Conservation (phyloP, 2,888 invertebrate genomes). For the Tethea ocularis region DNA sequence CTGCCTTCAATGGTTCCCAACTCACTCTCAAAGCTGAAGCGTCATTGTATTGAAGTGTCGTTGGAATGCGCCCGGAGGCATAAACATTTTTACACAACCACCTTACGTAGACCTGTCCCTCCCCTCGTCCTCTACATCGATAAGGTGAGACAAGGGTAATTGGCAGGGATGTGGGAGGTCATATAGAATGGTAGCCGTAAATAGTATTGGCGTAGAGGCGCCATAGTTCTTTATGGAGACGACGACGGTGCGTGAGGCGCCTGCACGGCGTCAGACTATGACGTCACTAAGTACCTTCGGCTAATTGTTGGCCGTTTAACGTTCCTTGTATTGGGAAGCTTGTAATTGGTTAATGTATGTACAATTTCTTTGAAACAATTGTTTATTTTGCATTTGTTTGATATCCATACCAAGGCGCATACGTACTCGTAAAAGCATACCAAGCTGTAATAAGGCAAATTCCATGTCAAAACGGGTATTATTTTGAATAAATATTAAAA, state of each 20-base stretch:
- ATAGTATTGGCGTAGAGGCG: constrained; percentile 40
- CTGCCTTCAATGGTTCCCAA: constrained; percentile 7
- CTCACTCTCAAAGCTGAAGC: constrained; percentile 23
- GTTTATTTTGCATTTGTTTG: too few species aligned
- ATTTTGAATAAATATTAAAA: too few species aligned
- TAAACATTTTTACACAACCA: constrained; percentile 39
- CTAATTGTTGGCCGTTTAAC: constrained; percentile 32
- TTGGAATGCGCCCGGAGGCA: constrained; percentile 31
- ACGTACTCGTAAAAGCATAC: too few species aligned
- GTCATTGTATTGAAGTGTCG: constrained; percentile 46
- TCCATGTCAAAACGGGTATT: too few species aligned
- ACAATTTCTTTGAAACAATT: not conserved
- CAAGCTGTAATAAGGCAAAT: too few species aligned
- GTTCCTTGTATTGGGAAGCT: not conserved
- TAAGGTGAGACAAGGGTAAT: constrained; percentile 31
- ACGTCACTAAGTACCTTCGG: constrained; percentile 34
- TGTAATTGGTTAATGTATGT: not conserved
- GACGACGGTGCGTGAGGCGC: constrained; percentile 59
- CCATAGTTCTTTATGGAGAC: constrained; percentile 57
- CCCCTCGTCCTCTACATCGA: constrained; percentile 9
- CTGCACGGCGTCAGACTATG: constrained; percentile 38
- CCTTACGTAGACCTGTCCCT: constrained; percentile 16
- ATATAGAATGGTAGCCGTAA: constrained; percentile 39
- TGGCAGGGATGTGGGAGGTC: constrained; percentile 24
- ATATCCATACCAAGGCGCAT: too few species aligned